Base-by-base conservation (phyloP, 2,797 vertebrate genomes). In the Sitta carolinensis region DNA sequence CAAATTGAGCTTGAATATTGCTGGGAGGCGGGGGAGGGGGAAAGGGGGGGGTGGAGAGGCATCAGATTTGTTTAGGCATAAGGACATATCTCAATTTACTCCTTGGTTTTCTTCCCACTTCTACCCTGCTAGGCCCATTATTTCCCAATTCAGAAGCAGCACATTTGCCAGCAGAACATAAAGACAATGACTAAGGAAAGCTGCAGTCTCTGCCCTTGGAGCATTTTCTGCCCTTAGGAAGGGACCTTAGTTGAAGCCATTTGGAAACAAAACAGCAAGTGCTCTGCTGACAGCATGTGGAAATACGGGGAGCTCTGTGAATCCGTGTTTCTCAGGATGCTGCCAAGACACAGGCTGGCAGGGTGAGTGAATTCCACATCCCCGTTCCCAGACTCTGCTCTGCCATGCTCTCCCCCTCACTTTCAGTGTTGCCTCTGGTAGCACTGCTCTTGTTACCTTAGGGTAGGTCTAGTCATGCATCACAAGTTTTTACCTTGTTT, bases 151-250 rank as follows among this genome's bases (percentile, higher is more conserved):
- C 89, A 94, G 94, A 90, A 91, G 58, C 48, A 84, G 66, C 74
- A 75, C 17, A 8, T 94, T 87, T 92, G 85, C 79, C 93, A 96
- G 76, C 59, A 90, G 89, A 94, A 93, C 72, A 30, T 55, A 86
- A 81, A 94, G 76, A n/a, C 14, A 3, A 73, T 9, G 5, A 74
- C 68, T 83, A 47, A 70, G 80, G 62, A 88, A 90, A 86, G 78
- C 88, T 96, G 81, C 80, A 93, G 84, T 74, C 82, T 89, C 78
- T 94, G 43, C 43, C 67, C 61, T 72, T 73, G 81, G 66, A 94
- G 58, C 34, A 72, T 61, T 81, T 85, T 94, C 86, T 84, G 83
- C 83, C 63, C 81, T 61, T 69, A 34, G 57, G 68, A 77, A 17
- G 29, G 42, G 67, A 62, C 50, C 16, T 86, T 57, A 79, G 59